These are phyloP conservation scores for Bucco capensis DNA, from an alignment of 2,113 vertebrate species.

Conservation along the genomic window DNA sequence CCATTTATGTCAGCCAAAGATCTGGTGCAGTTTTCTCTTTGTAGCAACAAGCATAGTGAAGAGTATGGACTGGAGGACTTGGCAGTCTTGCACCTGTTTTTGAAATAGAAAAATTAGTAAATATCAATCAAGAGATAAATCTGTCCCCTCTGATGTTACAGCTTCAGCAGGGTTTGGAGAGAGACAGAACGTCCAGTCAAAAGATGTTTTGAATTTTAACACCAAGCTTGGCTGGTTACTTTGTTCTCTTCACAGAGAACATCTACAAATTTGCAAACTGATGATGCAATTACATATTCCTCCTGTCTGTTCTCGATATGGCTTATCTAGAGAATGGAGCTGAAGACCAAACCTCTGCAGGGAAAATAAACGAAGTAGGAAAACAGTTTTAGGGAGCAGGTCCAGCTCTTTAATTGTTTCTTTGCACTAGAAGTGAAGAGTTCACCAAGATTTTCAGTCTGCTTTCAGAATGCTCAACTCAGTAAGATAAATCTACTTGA, in stretches of 20 bases:
- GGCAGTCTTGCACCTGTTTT: background rate
- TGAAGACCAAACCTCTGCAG: background rate
- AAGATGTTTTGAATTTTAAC: background rate
- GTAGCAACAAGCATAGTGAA: background rate
- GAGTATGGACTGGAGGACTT: background rate
- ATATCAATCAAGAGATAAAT: background rate
- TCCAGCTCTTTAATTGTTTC: background rate
- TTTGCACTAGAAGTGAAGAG: background rate
- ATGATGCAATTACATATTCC: accelerated
- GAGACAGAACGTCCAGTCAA: background rate
- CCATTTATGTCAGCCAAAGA: background rate
- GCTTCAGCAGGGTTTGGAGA: background rate
- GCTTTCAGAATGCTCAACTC: background rate
- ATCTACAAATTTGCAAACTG: background rate
- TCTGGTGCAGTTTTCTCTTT: background rate
- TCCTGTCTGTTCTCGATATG: background rate
- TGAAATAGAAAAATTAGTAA: background rate
- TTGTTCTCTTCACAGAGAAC: background rate
- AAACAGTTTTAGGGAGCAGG: background rate
- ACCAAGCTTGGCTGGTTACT: accelerated
- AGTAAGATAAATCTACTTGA: background rate
- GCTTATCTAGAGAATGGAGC: background rate
- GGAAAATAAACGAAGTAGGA: background rate
- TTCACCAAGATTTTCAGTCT: background rate
- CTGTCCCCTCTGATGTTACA: background rate